Conservation (phyloP, 2,888 invertebrate genomes). For the Panopea generosa region DNA sequence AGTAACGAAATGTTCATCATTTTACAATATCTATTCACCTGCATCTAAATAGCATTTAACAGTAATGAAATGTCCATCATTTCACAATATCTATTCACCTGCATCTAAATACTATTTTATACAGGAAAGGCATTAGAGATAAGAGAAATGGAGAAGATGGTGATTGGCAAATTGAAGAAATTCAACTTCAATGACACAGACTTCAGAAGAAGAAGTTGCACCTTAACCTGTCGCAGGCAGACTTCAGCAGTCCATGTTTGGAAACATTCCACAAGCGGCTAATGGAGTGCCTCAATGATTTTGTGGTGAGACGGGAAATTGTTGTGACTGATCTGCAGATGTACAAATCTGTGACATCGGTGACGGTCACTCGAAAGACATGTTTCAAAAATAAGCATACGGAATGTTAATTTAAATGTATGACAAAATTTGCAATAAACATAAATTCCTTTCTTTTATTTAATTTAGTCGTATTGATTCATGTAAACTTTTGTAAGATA, state of each 20-base stretch:
- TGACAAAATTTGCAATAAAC: too few relatives aligned
- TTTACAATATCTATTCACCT: too few relatives aligned
- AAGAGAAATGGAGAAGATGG: slow-evolving; percentile 5
- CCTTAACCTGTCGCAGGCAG: slow-evolving; percentile 24
- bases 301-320: slow-evolving; percentile 67
- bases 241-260: slow-evolving; percentile 34
- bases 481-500: too few relatives aligned
- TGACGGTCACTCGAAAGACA: slow-evolving; percentile 64
- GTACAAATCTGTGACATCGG: slow-evolving; percentile 48
- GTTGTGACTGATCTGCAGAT: slow-evolving; percentile 57
- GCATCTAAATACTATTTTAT: too few relatives aligned
- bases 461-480: too few relatives aligned
- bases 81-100: too few relatives aligned
- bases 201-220: slow-evolving; percentile 23
- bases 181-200: slow-evolving; percentile 52
- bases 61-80: too few relatives aligned
- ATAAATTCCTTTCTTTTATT: too few relatives aligned
- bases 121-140: too few relatives aligned
- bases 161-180: slow-evolving; percentile 57
- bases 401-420: background rate
- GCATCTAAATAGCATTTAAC: too few relatives aligned
- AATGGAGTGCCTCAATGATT: slow-evolving; percentile 52
- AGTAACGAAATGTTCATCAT: too few relatives aligned
- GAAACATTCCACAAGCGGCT: slow-evolving; percentile 48
- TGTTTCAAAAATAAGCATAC: slow-evolving; percentile 41